A percentile compares a stretch with the other conserved stretches of the same genome.
phyloP scores from a whole-genome alignment of 1,140 invertebrate species.

The Scaptomyza hsui region DNA sequence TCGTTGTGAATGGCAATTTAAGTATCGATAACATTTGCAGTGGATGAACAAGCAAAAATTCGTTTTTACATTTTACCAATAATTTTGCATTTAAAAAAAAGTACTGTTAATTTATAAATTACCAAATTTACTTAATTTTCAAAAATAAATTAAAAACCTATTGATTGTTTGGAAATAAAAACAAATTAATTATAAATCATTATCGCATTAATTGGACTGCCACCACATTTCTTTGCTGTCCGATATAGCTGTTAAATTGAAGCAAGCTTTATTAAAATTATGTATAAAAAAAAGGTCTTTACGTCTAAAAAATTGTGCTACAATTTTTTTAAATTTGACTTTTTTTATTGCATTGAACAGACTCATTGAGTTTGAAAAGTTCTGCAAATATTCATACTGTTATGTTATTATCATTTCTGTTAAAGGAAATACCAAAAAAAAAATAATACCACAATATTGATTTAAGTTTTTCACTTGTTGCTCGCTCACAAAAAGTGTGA shows the following conservation, averaged over 20 bases:
- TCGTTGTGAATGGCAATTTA: slow-evolving; percentile 27
- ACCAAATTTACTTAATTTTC: no score
- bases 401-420: slow-evolving; percentile 10
- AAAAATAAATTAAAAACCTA: no score
- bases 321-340: neutral
- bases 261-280: neutral
- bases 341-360: neutral
- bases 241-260: neutral
- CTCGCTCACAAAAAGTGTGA: slow-evolving; percentile 9
- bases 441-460: slow-evolving; percentile 37
- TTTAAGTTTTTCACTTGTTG: slow-evolving; percentile 48
- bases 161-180: no score
- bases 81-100: no score
- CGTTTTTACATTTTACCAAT: no score
- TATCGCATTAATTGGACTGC: neutral
- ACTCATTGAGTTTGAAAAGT: neutral
- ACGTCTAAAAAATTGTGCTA: neutral
- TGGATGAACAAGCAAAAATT: slow-evolving; percentile 7
- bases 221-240: neutral
- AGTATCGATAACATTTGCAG: slow-evolving; percentile 23
- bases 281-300: no score
- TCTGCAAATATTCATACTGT: neutral
- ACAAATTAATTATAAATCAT: no score
- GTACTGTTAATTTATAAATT: no score
- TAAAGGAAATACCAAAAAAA: slow-evolving; percentile 21